Conservation (phyloP, 2,797 vertebrate species). For the Bufotes viridis region DNA sequence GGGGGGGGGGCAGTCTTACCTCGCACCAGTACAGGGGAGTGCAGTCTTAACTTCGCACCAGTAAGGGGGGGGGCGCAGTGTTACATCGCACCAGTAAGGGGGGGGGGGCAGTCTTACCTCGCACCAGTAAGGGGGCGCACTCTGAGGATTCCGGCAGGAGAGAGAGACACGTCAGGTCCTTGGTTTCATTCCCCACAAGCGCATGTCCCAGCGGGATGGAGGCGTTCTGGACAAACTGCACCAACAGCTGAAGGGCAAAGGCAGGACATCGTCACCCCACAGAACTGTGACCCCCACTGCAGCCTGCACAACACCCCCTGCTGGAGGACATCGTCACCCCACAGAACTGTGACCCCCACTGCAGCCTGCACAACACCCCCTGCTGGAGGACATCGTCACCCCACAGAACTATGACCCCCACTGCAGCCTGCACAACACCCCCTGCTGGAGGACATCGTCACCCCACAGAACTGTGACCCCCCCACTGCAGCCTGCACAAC, state of each 20-base stretch:
- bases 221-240: conserved; percentile 99
- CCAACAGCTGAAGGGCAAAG: conserved; percentile 85
- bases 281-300: neutral
- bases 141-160: conserved; percentile 87
- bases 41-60: neutral
- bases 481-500: neutral
- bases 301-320: no score
- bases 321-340: neutral
- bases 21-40: no score
- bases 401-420: no score
- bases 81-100: neutral
- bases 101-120: conserved; percentile 77
- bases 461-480: neutral
- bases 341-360: neutral
- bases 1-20: no score
- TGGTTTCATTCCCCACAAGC: conserved; percentile 87
- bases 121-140: conserved; percentile 89
- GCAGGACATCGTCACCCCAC: neutral
- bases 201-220: conserved; percentile 93
- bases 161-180: conserved; percentile 86
- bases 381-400: no score
- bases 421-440: no score
- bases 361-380: neutral
- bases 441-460: neutral
- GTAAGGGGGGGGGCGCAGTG: neutral